Percentiles rank a stretch among this genome's conserved stretches.
Conservation (phyloP, 2,888 invertebrate species). For the Drosophila flavopinicola region DNA sequence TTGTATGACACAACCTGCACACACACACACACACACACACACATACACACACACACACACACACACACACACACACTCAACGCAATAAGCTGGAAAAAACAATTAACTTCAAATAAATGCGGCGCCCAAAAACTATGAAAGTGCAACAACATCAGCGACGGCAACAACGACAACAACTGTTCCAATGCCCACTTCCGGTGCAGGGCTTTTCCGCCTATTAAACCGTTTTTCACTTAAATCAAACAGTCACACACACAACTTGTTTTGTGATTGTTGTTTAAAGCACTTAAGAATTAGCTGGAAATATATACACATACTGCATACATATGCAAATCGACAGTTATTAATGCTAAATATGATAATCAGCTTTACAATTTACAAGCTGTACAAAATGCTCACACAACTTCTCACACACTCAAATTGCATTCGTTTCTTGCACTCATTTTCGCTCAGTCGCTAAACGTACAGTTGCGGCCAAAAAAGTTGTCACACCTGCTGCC, state of each 20-base stretch:
- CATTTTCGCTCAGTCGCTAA: background rate
- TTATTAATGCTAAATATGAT: background rate
- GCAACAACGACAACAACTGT: conserved; percentile 20
- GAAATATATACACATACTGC: background rate
- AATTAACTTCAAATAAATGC: conserved; percentile 36
- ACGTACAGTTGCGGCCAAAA: conserved; percentile 5
- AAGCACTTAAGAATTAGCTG: background rate
- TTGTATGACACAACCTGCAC: no score
- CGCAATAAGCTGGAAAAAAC: conserved; percentile 42
- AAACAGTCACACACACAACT: conserved; percentile 4
- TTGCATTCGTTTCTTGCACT: background rate
- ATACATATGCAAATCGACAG: background rate
- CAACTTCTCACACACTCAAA: background rate
- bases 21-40: conserved; percentile 1
- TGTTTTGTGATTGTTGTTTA: background rate
- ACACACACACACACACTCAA: background rate
- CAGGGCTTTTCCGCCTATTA: conserved; percentile 64
- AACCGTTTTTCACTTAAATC: conserved; percentile 39
- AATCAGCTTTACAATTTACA: background rate
- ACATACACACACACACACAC: conserved; percentile 1
- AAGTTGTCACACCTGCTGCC: conserved; percentile 13
- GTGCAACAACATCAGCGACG: conserved; percentile 4
- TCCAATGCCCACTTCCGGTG: conserved; percentile 55
- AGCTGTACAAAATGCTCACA: background rate
- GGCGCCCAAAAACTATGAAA: conserved; percentile 19